Conservation (phyloP, 2,797 vertebrate species). For the Sitta carolinensis region DNA sequence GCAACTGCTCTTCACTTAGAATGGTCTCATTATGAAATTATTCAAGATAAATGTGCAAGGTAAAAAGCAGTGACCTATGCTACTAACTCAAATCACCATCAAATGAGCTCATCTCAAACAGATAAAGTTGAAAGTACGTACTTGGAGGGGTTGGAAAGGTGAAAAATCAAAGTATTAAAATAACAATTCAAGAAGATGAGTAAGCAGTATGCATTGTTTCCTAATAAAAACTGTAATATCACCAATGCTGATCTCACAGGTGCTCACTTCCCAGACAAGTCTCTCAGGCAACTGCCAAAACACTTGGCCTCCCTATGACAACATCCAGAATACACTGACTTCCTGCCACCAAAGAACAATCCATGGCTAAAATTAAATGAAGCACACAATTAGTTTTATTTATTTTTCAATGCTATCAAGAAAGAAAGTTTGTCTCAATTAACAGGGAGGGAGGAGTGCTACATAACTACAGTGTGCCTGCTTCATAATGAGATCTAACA, state of each 20-base stretch:
- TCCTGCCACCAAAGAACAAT: not conserved
- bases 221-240: not conserved
- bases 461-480: not conserved
- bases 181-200: not conserved
- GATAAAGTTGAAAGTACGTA: not conserved
- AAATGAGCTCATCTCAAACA: not conserved
- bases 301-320: not conserved
- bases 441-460: not conserved
- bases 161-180: not conserved
- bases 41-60: not conserved
- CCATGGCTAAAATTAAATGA: not conserved
- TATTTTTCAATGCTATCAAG: not conserved
- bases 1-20: not conserved
- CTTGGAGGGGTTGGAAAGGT: not conserved
- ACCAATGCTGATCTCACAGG: not conserved
- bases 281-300: not conserved
- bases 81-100: not conserved
- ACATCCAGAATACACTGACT: not conserved
- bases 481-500: not conserved
- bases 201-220: not conserved
- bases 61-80: not conserved
- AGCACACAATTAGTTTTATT: not conserved
- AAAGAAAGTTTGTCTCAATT: not conserved
- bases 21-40: not conserved
- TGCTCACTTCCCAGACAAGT: not conserved